Evolutionary conservation across 1,140 invertebrate species (phyloP).

Genomic region (Cydia splendana): DNA sequence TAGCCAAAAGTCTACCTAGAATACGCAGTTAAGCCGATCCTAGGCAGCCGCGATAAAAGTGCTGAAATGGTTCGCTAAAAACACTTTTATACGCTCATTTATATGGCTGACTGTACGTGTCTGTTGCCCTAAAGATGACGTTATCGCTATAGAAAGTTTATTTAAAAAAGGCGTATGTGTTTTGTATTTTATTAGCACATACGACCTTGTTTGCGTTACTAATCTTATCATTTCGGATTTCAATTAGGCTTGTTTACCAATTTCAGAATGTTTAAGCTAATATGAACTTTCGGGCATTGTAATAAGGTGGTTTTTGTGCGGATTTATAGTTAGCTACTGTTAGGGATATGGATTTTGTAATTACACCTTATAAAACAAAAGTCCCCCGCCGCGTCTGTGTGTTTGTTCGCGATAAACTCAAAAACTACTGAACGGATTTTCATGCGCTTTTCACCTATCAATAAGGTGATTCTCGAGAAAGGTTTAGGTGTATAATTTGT

Average conservation of each 20-base stretch:
- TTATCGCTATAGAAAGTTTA: neutral
- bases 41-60: too few relatives aligned
- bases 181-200: neutral
- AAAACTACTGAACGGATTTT: too few relatives aligned
- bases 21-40: too few relatives aligned
- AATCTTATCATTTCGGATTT: neutral
- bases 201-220: neutral
- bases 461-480: too few relatives aligned
- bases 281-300: neutral
- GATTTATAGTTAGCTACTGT: neutral
- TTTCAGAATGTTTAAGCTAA: neutral
- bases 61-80: neutral
- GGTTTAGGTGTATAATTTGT: too few relatives aligned
- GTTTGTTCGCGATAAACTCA: too few relatives aligned
- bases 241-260: neutral
- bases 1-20: too few relatives aligned
- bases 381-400: too few relatives aligned
- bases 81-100: neutral
- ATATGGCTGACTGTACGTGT: neutral
- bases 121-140: slow-evolving; percentile 10
- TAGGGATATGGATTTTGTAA: neutral
- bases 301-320: neutral
- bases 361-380: neutral
- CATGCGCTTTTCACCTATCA: too few relatives aligned
- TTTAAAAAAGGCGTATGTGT: neutral